These are phyloP conservation scores for Phalacrocorax pelagicus DNA, from an alignment of 2,113 vertebrate genomes.

Conservation along the genomic window DNA sequence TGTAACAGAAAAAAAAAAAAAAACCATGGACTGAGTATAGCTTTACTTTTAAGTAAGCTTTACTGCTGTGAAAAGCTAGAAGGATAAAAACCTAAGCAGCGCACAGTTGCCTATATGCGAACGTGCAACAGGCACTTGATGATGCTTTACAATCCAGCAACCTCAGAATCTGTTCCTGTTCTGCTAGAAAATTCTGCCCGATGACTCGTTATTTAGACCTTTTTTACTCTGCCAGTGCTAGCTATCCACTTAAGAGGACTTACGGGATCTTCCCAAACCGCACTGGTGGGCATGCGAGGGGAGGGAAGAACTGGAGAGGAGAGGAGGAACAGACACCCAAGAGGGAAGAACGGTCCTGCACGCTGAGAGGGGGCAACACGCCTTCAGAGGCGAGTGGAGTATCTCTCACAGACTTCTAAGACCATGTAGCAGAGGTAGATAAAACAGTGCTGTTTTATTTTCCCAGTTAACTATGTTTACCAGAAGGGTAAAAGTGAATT, in stretches of 20 bases:
- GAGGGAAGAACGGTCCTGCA: neutral
- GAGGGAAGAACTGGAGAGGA: neutral
- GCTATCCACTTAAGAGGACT: neutral
- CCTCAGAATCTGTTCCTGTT: neutral
- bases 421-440: neutral
- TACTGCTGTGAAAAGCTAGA: neutral
- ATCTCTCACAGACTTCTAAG: neutral
- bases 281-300: neutral
- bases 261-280: neutral
- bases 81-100: neutral
- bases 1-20: neutral
- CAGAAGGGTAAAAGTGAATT: neutral
- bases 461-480: neutral
- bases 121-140: neutral
- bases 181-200: neutral
- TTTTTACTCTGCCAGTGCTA: neutral
- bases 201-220: neutral
- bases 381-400: neutral
- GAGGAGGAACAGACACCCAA: neutral
- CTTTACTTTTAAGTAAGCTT: neutral
- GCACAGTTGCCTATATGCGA: accelerated
- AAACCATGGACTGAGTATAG: neutral
- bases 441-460: neutral
- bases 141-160: neutral
- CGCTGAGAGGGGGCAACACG: accelerated